These are phyloP conservation scores for Brachionus sp. DNA, from an alignment of 1,140 invertebrate species.

Conservation along the genomic window DNA sequence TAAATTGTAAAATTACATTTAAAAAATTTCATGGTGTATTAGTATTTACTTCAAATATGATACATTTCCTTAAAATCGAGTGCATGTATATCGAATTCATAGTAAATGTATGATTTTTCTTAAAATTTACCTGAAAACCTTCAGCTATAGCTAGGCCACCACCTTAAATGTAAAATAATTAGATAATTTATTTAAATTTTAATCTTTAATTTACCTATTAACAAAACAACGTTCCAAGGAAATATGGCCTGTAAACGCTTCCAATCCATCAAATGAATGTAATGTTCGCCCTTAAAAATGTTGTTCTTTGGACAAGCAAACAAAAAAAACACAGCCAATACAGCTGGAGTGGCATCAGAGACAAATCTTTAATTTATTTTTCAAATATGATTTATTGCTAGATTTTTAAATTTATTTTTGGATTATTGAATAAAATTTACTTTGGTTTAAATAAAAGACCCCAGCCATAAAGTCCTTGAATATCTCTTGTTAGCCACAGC, in stretches of 20 bases:
- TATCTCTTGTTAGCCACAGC: slow-evolving; percentile 82
- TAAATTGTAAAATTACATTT: no score
- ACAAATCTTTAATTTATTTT: slow-evolving; percentile 13
- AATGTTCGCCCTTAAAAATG: slow-evolving; percentile 18
- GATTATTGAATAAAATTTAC: neutral
- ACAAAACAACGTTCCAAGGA: slow-evolving; percentile 30
- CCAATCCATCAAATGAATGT: slow-evolving; percentile 32
- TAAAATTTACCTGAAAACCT: slow-evolving; percentile 17
- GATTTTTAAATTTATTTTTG: neutral
- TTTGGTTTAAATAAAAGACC: slow-evolving; percentile 53
- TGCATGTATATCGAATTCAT: no score
- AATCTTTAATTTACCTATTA: slow-evolving; percentile 12
- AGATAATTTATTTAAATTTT: neutral
- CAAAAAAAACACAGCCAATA: slow-evolving; percentile 8
- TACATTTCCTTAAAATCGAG: no score
- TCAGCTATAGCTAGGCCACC: slow-evolving; percentile 35
- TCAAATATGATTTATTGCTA: no score
- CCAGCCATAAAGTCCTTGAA: slow-evolving; percentile 78
- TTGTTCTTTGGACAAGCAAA: slow-evolving; percentile 44
- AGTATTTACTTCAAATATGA: no score
- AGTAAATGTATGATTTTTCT: no score
- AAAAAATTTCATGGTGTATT: no score
- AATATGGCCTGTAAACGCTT: slow-evolving; percentile 31
- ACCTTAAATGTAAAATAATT: neutral
- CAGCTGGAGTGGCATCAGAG: neutral